These are phyloP conservation scores for Labia minor DNA, from an alignment of 2,888 invertebrate species.

Conservation along the genomic window DNA sequence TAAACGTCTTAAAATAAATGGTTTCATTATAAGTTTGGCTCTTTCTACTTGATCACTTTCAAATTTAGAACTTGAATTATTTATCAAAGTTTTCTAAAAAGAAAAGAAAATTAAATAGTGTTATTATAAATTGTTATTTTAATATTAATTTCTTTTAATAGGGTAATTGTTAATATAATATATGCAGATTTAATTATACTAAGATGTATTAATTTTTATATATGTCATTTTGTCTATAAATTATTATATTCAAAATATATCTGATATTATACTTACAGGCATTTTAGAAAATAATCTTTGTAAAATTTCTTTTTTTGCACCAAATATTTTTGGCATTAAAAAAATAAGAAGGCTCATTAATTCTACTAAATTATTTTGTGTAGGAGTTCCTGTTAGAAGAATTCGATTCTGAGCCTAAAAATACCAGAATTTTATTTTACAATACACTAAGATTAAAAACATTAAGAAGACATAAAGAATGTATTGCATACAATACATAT, in stretches of 20 bases:
- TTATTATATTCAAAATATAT: too few species aligned
- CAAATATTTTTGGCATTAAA: slow-evolving; percentile 92
- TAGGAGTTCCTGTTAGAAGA: slow-evolving; percentile 86
- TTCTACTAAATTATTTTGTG: slow-evolving; percentile 92
- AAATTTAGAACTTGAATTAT: slow-evolving; percentile 54
- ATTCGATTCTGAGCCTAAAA: slow-evolving; percentile 71
- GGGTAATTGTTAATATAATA: too few species aligned
- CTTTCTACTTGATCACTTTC: slow-evolving; percentile 82
- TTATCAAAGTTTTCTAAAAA: slow-evolving; percentile 41
- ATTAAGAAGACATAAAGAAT: too few species aligned
- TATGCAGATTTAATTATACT: too few species aligned
- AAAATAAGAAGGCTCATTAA: slow-evolving; percentile 91
- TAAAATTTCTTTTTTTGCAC: slow-evolving; percentile 73
- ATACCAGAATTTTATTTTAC: slow-evolving; percentile 18
- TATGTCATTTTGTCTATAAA: too few species aligned
- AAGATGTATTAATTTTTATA: too few species aligned
- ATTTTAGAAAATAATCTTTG: slow-evolving; percentile 78
- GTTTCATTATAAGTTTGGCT: slow-evolving; percentile 92
- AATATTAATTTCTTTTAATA: background rate
- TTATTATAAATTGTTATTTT: background rate
- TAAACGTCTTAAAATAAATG: slow-evolving; percentile 79
- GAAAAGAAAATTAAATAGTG: slow-evolving; percentile 16
- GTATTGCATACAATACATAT: too few species aligned
- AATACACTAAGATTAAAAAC: too few species aligned
- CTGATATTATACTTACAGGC: slow-evolving; percentile 39